Base-by-base conservation (phyloP, 2,888 invertebrate genomes). In the Chalcis sispes region DNA sequence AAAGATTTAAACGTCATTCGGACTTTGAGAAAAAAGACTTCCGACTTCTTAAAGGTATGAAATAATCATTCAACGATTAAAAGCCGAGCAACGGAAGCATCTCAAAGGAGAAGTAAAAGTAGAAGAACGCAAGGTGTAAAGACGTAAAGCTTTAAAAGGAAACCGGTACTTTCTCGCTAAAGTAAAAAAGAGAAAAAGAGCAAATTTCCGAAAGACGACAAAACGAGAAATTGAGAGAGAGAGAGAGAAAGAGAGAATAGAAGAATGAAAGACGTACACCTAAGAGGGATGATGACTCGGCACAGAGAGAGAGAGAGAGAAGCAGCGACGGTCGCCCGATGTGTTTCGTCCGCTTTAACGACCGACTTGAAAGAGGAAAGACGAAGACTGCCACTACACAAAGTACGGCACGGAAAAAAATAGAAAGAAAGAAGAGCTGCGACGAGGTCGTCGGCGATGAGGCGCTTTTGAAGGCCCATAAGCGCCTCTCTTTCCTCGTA, bases 341-440 rank as follows among this genome's bases (percentile, higher is more conserved):
- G n/a, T n/a, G n/a, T n/a, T n/a, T n/a, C n/a, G n/a, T 0, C 23
- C 27, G 42, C 36, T 27, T 40, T 72, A 72, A 72, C 65, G 65
- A 65, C 65, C 8, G 58, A 59, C 72, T 65, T 25, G 65, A 72
- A 59, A 65, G 50, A 27, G 56, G 58, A 70, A 70, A 70, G 61
- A 48, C 56, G 20, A 36, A 7, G 1, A 27, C 46, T 8, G 1
- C 20, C 50, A n/a, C n/a, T n/a, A n/a, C n/a, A n/a, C n/a, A n/a
- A n/a, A n/a, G n/a, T n/a, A n/a, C n/a, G 7, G 42, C 7, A 1
- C 8, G 18, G 29, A 29, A n/a, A 32, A 0, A 8, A 50, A 20
- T 15, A 46, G 18, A 46, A 4, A 27, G 10, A 18, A 32, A 25
- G 29, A 20, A 10, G 32, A 46, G 5, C 64, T 42, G 48, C 36